These are phyloP conservation scores for Caenorhabditis uteleia DNA, from an alignment of 2,888 invertebrate genomes.

Conservation along the genomic window DNA sequence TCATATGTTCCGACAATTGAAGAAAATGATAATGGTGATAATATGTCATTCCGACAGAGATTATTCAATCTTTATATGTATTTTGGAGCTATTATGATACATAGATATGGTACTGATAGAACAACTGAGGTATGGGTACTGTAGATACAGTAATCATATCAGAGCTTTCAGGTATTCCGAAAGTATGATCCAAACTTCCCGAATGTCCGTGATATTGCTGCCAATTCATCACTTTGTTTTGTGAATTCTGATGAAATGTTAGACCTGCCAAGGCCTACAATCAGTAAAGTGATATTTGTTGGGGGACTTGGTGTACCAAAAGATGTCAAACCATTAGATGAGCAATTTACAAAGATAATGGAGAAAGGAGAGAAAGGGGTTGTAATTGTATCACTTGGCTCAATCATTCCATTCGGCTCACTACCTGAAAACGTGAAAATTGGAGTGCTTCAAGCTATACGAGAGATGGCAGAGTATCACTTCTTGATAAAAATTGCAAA, in stretches of 20 bases:
- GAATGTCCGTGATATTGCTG: conserved; percentile 52
- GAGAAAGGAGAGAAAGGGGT: conserved; percentile 51
- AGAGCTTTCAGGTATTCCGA: conserved; percentile 43
- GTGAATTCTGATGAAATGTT: conserved; percentile 52
- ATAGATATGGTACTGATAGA: conserved; percentile 49
- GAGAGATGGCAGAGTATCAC: conserved; percentile 50
- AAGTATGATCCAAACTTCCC: conserved; percentile 55
- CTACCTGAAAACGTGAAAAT: conserved; percentile 14
- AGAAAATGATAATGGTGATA: conserved; percentile 57
- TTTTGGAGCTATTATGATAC: conserved; percentile 46
- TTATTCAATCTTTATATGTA: conserved; percentile 58
- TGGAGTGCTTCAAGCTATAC: conserved; percentile 27
- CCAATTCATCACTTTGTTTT: conserved; percentile 48
- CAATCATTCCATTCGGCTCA: conserved; percentile 37
- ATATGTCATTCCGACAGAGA: conserved; percentile 59
- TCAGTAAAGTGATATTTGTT: conserved; percentile 43
- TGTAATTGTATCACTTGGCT: conserved; percentile 56
- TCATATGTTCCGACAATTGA: conserved; percentile 63
- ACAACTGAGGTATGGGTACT: conserved; percentile 33
- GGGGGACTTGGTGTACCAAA: conserved; percentile 47
- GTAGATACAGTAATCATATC: too few species aligned
- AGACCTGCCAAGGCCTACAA: conserved; percentile 48
- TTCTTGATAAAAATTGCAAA: conserved; percentile 58
- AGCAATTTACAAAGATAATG: conserved; percentile 46
- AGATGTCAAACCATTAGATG: conserved; percentile 32